Conservation (phyloP, 2,797 vertebrate genomes). For the Microctenopoma lineatum region DNA sequence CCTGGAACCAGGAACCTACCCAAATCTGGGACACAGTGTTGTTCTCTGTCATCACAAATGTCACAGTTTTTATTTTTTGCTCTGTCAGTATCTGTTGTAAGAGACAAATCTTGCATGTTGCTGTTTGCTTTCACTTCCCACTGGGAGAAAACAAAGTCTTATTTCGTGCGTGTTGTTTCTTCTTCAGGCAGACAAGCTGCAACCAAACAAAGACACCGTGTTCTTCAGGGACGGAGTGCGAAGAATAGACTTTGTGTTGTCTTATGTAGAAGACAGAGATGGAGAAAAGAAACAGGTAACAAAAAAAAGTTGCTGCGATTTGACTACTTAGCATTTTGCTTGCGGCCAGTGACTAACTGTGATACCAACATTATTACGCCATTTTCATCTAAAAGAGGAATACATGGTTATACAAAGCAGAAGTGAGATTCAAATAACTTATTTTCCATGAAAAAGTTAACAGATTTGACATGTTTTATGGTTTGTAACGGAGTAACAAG, state of each 20-base stretch:
- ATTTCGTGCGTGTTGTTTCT: conserved; percentile 28
- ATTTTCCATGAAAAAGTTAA: conserved; percentile 1
- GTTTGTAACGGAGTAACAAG: not conserved
- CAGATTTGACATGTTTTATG: not conserved
- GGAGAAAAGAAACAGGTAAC: conserved; percentile 83
- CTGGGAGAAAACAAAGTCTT: not conserved
- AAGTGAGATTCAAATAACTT: conserved; percentile 41
- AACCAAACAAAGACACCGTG: conserved; percentile 81
- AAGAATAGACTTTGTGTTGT: conserved; percentile 85
- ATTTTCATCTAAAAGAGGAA: conserved; percentile 23
- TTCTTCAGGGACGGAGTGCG: conserved; percentile 84
- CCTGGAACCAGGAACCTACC: not conserved
- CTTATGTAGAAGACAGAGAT: conserved; percentile 84
- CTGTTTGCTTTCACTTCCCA: conserved; percentile 21
- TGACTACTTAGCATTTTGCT: conserved; percentile 36
- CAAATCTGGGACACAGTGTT: not conserved
- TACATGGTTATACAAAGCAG: conserved; percentile 31
- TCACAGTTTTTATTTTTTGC: not conserved
- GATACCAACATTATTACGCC: conserved; percentile 11
- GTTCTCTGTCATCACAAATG: not conserved
- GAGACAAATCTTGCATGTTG: not conserved
- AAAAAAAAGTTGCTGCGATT: not conserved
- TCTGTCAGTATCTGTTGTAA: conserved; percentile 1
- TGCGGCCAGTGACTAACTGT: conserved; percentile 5
- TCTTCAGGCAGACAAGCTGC: conserved; percentile 75